These are phyloP conservation scores for Sminthurinus signatus DNA, from an alignment of 1,140 invertebrate species.

Conservation along the genomic window DNA sequence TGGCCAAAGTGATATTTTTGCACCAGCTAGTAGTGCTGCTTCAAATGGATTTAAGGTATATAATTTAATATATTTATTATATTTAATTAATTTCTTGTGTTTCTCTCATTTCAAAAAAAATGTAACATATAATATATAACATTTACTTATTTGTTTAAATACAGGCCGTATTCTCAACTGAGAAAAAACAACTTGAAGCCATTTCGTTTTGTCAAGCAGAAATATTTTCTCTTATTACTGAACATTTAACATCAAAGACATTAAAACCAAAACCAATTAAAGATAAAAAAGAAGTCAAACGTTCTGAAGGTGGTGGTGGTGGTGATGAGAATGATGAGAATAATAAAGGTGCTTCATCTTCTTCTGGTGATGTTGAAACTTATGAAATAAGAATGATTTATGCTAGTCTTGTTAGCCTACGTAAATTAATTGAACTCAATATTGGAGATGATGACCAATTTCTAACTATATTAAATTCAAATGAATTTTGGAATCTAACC, in stretches of 20 bases:
- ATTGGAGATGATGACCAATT: conserved; percentile 1
- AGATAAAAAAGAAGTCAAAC: no score
- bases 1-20: conserved; percentile 71
- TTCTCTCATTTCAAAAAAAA: neutral
- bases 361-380: conserved; percentile 5
- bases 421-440: conserved; percentile 9
- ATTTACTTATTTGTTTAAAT: neutral
- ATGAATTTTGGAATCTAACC: neutral
- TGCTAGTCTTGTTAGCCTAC: conserved; percentile 10
- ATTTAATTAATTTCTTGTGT: neutral
- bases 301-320: no score
- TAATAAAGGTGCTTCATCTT: neutral
- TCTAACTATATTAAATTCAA: neutral
- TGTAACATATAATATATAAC: neutral
- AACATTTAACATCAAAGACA: neutral
- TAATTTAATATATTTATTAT: neutral
- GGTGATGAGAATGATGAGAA: neutral
- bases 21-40: conserved; percentile 68
- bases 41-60: conserved; percentile 55
- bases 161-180: conserved; percentile 31
- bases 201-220: conserved; percentile 27
- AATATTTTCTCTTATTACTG: conserved; percentile 16
- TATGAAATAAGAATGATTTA: conserved; percentile 20
- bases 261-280: no score
- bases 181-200: conserved; percentile 30